Evolutionary conservation across 2,888 invertebrate species (phyloP).

Genomic region (Pachymerium ferrugineum): DNA sequence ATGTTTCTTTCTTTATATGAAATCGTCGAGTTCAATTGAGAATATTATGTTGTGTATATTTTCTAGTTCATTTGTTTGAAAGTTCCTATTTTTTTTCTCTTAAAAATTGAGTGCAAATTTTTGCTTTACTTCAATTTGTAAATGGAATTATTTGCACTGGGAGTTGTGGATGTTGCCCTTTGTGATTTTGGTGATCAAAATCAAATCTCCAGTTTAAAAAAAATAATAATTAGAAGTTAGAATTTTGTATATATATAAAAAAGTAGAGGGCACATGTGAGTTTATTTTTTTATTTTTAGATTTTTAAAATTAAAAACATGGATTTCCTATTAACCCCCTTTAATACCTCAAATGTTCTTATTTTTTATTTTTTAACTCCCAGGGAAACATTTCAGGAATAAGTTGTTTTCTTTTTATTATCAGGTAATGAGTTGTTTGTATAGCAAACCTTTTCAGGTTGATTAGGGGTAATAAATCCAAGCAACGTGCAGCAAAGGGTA

Average conservation of each 20-base stretch:
- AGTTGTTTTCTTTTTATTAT: neutral
- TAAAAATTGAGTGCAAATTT: neutral
- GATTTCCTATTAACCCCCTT: neutral
- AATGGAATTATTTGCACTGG: too few relatives aligned
- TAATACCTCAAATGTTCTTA: neutral
- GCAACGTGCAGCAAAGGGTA: neutral
- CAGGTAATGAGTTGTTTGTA: neutral
- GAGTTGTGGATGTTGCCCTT: too few relatives aligned
- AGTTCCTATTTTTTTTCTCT: constrained; percentile 11
- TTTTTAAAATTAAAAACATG: neutral
- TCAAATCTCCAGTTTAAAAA: neutral
- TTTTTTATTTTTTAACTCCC: constrained; percentile 5
- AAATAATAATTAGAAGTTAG: neutral
- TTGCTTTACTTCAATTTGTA: too few relatives aligned
- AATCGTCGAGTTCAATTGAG: constrained; percentile 7
- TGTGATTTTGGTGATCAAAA: constrained; percentile 21
- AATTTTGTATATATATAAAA: neutral
- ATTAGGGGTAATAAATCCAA: neutral
- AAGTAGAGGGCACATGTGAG: neutral
- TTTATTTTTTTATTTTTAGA: neutral
- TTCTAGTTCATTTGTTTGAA: neutral
- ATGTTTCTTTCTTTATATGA: neutral
- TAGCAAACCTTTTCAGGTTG: neutral
- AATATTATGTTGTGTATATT: constrained; percentile 7
- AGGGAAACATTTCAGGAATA: constrained; percentile 12